Percentiles rank a stretch among this genome's conserved stretches.
Evolutionary conservation across 2,888 invertebrate genomes (phyloP).

Genomic region (Clusia tigrina): DNA sequence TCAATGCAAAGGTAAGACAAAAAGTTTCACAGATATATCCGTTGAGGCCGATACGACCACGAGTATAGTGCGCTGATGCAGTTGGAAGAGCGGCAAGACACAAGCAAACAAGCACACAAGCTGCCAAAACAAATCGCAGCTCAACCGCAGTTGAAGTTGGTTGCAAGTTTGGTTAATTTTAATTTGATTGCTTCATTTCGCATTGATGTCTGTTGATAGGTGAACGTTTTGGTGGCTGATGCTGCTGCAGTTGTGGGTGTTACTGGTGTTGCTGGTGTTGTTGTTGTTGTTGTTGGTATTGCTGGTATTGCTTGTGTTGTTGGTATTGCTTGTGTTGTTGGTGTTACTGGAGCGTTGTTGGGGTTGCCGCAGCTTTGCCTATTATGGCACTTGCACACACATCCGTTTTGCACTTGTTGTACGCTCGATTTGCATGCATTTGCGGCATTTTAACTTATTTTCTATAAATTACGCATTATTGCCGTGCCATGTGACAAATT

Average conservation of each 20-base stretch:
- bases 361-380: no score
- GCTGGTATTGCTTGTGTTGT: no score
- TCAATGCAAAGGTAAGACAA: not conserved
- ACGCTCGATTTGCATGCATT: not conserved
- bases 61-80: no score
- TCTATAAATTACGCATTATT: not conserved
- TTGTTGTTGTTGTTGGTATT: not conserved
- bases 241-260: not conserved
- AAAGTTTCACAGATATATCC: not conserved
- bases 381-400: no score
- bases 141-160: not conserved
- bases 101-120: not conserved
- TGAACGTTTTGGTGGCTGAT: no score
- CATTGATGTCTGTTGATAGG: not conserved
- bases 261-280: not conserved
- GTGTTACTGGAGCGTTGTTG: no score
- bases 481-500: not conserved
- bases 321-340: no score
- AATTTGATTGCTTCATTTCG: conserved; percentile 2
- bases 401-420: not conserved
- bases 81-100: no score
- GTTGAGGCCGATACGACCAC: no score
- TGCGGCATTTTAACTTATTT: not conserved
- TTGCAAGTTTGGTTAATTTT: not conserved
- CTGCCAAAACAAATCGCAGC: not conserved